phyloP scores from a whole-genome alignment of 2,888 invertebrate genomes.

The Troides aeacus region DNA sequence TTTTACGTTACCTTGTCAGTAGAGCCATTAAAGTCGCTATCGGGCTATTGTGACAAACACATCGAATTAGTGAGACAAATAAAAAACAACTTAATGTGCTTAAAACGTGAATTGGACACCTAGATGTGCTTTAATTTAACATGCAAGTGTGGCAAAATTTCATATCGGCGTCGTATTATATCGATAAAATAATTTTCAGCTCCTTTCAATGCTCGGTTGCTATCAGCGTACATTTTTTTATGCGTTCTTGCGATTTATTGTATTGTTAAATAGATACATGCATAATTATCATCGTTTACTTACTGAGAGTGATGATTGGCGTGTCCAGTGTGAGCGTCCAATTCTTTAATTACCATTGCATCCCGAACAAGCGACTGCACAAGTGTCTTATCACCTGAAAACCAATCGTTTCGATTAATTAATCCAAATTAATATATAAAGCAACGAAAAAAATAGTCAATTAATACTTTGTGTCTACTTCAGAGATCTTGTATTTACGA shows the following conservation, averaged over 20 bases:
- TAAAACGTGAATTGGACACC: constrained; percentile 37
- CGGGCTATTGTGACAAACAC: constrained; percentile 92
- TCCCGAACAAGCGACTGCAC: constrained; percentile 94
- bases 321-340: constrained; percentile 84
- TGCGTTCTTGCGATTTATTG: constrained; percentile 16
- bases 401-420: not conserved
- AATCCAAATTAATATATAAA: not conserved
- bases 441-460: not conserved
- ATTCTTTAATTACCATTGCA: constrained; percentile 92
- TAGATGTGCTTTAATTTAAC: constrained; percentile 30
- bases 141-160: constrained; percentile 29
- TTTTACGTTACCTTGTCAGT: constrained; percentile 91
- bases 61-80: constrained; percentile 72
- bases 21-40: constrained; percentile 97
- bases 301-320: constrained; percentile 89
- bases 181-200: constrained; percentile 3
- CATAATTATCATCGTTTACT: constrained; percentile 67
- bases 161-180: constrained; percentile 3
- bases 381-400: constrained; percentile 92
- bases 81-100: constrained; percentile 49
- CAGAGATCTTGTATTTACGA: not conserved
- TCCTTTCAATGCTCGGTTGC: constrained; percentile 14
- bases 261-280: constrained; percentile 48
- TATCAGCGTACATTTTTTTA: not conserved
- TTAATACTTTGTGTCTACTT: not conserved